Conservation (phyloP, 1,140 invertebrate species). For the Drosophila pachea region DNA sequence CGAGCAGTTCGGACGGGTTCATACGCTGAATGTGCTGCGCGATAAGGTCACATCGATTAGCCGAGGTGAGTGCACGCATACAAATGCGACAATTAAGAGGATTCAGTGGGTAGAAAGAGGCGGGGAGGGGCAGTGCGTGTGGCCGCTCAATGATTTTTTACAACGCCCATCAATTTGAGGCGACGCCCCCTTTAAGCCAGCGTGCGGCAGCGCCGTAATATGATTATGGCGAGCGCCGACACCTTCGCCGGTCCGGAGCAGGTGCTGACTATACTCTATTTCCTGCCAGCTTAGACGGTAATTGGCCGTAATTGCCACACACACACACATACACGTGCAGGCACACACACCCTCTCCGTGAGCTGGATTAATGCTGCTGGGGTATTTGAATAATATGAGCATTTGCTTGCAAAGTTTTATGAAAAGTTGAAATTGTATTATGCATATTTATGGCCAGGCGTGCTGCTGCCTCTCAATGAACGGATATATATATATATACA, state of each 20-base stretch:
- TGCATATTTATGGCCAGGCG: constrained; percentile 66
- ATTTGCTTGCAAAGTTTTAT: constrained; percentile 76
- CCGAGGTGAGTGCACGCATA: constrained; percentile 87
- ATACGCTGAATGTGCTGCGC: constrained; percentile 97
- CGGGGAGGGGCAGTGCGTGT: too few relatives aligned
- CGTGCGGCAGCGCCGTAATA: constrained; percentile 38
- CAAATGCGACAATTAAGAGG: constrained; percentile 59
- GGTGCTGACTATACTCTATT: constrained; percentile 44
- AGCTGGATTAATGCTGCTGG: constrained; percentile 56
- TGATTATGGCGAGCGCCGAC: constrained; percentile 62
- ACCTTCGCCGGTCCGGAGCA: constrained; percentile 18
- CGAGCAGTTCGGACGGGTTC: constrained; percentile 96
- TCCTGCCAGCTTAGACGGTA: constrained; percentile 54
- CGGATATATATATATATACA: constrained; percentile 11
- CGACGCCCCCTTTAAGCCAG: constrained; percentile 16
- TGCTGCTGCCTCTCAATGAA: constrained; percentile 35
- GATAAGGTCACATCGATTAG: constrained; percentile 97
- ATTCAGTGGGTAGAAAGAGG: not conserved
- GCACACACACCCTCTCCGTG: constrained; percentile 13
- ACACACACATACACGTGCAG: constrained; percentile 13
- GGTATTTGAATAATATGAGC: constrained; percentile 74
- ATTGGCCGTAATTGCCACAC: constrained; percentile 58
- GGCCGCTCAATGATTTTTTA: constrained; percentile 66
- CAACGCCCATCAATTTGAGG: constrained; percentile 62
- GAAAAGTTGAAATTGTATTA: constrained; percentile 66